These are phyloP conservation scores for Leptinotarsa texana DNA, from an alignment of 1,140 invertebrate species.

Conservation along the genomic window DNA sequence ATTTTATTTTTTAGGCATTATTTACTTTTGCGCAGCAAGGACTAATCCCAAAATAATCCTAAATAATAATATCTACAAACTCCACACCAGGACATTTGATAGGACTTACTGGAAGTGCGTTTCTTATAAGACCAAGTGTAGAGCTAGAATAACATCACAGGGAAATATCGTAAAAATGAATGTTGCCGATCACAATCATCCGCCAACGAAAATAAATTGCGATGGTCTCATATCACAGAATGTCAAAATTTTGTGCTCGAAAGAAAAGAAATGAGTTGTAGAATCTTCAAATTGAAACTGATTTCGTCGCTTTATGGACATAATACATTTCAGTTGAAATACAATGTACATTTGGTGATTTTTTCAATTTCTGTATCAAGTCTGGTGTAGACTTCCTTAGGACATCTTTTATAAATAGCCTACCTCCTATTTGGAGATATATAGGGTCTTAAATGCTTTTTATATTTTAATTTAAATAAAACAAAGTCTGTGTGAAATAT, in stretches of 20 bases:
- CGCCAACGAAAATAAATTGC: slow-evolving; percentile 30
- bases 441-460: too few relatives aligned
- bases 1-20: slow-evolving; percentile 30
- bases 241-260: background rate
- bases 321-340: too few relatives aligned
- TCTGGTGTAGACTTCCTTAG: too few relatives aligned
- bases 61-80: slow-evolving; percentile 36
- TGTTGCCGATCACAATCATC: slow-evolving; percentile 38
- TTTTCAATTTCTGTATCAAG: too few relatives aligned
- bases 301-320: too few relatives aligned
- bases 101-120: slow-evolving; percentile 45
- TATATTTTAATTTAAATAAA: too few relatives aligned
- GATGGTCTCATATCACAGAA: slow-evolving; percentile 24
- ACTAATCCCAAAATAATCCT: slow-evolving; percentile 44
- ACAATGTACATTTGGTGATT: too few relatives aligned
- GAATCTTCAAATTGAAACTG: too few relatives aligned
- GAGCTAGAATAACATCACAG: slow-evolving; percentile 35
- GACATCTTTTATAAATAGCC: too few relatives aligned
- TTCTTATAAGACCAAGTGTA: slow-evolving; percentile 38
- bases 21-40: slow-evolving; percentile 39
- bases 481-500: too few relatives aligned
- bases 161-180: slow-evolving; percentile 36
- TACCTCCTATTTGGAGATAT: too few relatives aligned
- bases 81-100: slow-evolving; percentile 24
- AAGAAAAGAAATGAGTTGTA: too few relatives aligned